A percentile compares a stretch with the other conserved stretches of the same genome.
Conservation (phyloP, 2,888 invertebrate species). For the Lithophane socia region DNA sequence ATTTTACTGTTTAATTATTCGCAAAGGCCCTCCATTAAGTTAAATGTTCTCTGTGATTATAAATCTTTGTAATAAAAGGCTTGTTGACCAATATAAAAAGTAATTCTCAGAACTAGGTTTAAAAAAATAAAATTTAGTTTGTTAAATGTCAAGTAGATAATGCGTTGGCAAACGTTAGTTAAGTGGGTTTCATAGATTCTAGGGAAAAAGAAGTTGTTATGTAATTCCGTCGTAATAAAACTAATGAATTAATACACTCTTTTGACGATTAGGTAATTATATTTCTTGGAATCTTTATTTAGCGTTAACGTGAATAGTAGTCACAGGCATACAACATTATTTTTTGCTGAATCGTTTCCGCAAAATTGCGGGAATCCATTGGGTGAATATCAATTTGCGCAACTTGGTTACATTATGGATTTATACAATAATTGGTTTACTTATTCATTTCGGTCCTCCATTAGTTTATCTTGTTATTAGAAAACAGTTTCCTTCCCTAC, state of each 20-base stretch:
- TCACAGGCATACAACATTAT: neutral
- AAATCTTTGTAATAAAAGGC: constrained; percentile 32
- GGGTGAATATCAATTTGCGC: neutral
- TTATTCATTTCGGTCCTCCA: neutral
- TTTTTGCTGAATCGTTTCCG: neutral
- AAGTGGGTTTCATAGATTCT: neutral
- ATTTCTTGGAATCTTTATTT: neutral
- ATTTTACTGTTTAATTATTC: constrained; percentile 44
- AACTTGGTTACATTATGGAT: neutral
- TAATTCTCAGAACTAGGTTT: neutral
- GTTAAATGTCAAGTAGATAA: neutral
- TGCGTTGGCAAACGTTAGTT: no score
- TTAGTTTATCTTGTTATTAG: neutral
- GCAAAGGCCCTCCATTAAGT: constrained; percentile 18
- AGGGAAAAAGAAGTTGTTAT: neutral
- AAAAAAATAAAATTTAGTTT: neutral
- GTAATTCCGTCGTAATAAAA: neutral
- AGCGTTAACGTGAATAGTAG: neutral
- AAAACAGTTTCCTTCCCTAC: no score
- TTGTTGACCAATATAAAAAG: constrained; percentile 19
- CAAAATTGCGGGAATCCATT: neutral
- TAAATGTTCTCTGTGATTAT: constrained; percentile 30
- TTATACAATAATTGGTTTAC: neutral
- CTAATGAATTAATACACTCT: neutral
- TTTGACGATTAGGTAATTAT: neutral